These are phyloP conservation scores for Baccha elongata DNA, from an alignment of 2,888 invertebrate genomes.

Conservation along the genomic window DNA sequence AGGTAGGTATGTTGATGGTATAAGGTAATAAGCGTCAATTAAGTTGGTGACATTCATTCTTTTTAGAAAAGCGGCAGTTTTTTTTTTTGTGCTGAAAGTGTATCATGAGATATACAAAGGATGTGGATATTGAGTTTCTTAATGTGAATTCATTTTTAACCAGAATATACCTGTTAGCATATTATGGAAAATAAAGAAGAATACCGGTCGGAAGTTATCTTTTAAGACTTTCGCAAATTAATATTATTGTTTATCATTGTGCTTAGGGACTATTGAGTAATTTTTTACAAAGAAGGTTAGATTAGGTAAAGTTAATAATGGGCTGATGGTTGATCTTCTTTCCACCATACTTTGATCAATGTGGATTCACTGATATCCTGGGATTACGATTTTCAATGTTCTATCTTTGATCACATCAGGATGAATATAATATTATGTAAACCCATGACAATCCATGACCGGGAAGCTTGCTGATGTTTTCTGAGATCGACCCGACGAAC, in stretches of 20 bases:
- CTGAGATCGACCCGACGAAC: too few relatives aligned
- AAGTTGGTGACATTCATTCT: slow-evolving; percentile 57
- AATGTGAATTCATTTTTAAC: slow-evolving; percentile 51
- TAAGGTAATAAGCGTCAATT: slow-evolving; percentile 69
- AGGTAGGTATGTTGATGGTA: slow-evolving; percentile 6
- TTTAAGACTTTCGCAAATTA: slow-evolving; percentile 11
- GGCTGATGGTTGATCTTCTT: too few relatives aligned
- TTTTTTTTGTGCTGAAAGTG: background rate
- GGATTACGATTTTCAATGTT: too few relatives aligned
- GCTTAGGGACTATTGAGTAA: background rate
- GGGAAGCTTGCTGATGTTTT: too few relatives aligned
- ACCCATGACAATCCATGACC: too few relatives aligned
- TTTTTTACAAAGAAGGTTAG: too few relatives aligned
- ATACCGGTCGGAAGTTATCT: slow-evolving; percentile 9
- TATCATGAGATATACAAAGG: slow-evolving; percentile 43
- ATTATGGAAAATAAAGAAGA: slow-evolving; percentile 34
- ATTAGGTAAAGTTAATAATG: too few relatives aligned
- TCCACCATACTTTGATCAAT: too few relatives aligned
- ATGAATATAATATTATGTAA: too few relatives aligned
- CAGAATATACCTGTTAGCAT: slow-evolving; percentile 61
- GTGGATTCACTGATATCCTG: too few relatives aligned
- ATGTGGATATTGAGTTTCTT: slow-evolving; percentile 61
- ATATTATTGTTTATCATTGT: slow-evolving; percentile 2
- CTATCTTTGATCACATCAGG: too few relatives aligned
- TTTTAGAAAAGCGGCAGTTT: slow-evolving; percentile 5